Evolutionary conservation across 2,113 vertebrate species (phyloP).

Genomic region (Ancistrus triradiatus): DNA sequence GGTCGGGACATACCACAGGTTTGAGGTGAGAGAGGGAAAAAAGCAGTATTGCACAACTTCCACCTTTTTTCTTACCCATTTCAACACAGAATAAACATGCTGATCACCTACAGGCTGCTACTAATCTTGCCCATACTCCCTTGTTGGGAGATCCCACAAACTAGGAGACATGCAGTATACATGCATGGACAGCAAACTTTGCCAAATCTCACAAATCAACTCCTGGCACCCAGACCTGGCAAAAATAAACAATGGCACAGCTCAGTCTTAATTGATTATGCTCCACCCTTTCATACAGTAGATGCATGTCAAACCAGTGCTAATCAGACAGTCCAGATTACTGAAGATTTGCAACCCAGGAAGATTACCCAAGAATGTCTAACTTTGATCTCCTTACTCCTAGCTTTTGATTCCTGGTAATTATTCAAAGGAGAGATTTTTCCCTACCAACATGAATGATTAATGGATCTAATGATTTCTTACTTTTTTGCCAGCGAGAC

Average conservation of each 20-base stretch:
- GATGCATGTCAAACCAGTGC: constrained; percentile 70
- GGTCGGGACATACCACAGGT: no score
- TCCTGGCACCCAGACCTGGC: constrained; percentile 57
- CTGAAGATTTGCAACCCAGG: constrained; percentile 66
- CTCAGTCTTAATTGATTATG: constrained; percentile 61
- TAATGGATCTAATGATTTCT: constrained; percentile 55
- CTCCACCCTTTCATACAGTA: constrained; percentile 68
- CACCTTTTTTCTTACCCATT: constrained; percentile 27
- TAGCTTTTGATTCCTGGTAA: constrained; percentile 67
- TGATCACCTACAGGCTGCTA: constrained; percentile 33
- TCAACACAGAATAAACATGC: constrained; percentile 39
- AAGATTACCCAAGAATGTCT: constrained; percentile 67
- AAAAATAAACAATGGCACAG: constrained; percentile 64
- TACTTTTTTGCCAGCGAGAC: constrained; percentile 50
- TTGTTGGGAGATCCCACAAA: constrained; percentile 28
- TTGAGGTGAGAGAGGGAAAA: constrained; percentile 8
- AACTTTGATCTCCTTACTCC: constrained; percentile 67
- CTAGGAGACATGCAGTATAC: constrained; percentile 1
- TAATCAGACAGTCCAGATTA: constrained; percentile 61
- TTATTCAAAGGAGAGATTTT: constrained; percentile 59
- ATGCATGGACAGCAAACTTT: no score
- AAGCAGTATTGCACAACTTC: constrained; percentile 30
- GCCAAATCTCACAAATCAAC: constrained; percentile 59
- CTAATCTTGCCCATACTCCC: constrained; percentile 30
- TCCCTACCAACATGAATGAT: constrained; percentile 51